Evolutionary conservation across 2,888 invertebrate genomes (phyloP).

Genomic region (Protonemura montana): DNA sequence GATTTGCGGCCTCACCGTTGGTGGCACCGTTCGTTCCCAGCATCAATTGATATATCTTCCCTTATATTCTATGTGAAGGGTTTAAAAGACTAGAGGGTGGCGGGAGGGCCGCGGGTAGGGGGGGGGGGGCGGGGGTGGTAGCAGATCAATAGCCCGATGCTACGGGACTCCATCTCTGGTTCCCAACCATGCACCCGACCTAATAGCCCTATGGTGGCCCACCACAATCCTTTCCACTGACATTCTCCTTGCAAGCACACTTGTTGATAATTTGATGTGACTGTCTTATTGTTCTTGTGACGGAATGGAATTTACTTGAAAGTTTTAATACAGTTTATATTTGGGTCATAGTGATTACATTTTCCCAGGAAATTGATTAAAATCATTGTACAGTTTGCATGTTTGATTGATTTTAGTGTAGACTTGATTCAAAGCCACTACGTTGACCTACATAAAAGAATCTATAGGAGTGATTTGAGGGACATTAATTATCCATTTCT

Average conservation of each 20-base stretch:
- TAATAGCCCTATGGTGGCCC: background rate
- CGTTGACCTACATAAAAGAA: no score
- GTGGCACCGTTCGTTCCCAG: background rate
- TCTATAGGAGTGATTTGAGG: background rate
- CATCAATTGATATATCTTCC: slow-evolving; percentile 25
- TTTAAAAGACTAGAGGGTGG: slow-evolving; percentile 15
- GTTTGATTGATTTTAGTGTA: no score
- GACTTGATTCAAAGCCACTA: no score
- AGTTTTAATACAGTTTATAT: no score
- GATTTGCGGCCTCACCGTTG: background rate
- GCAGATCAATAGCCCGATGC: slow-evolving; percentile 38
- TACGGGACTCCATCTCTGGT: slow-evolving; percentile 32
- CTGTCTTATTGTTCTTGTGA: no score
- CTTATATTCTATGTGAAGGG: slow-evolving; percentile 31
- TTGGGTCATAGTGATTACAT: no score
- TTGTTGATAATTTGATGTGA: background rate
- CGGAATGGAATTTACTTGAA: no score
- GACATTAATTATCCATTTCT: no score
- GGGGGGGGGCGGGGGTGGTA: slow-evolving; percentile 25
- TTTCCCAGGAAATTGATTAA: no score
- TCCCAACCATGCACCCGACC: slow-evolving; percentile 13
- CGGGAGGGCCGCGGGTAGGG: background rate
- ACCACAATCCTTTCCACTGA: slow-evolving; percentile 9
- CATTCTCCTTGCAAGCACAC: background rate
- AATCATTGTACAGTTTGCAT: no score